A percentile compares a stretch with the other conserved stretches of the same genome.
These are phyloP conservation scores for Dreissena rostriformis DNA, from an alignment of 1,140 invertebrate species.

Conservation along the genomic window DNA sequence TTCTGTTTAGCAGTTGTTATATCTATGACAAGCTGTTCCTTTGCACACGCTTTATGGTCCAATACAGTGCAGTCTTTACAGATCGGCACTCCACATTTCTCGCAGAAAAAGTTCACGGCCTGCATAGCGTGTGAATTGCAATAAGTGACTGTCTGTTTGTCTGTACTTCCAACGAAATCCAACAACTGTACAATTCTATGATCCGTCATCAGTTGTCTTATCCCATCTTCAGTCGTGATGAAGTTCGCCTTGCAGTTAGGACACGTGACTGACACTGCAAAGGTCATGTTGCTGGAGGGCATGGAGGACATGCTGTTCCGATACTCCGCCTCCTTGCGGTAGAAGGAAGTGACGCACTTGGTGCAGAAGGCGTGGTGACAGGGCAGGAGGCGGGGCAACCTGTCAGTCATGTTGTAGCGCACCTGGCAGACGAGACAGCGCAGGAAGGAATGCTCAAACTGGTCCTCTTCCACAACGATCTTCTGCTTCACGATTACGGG, in stretches of 20 bases:
- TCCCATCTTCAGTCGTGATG: conserved; percentile 65
- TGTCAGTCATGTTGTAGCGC: conserved; percentile 46
- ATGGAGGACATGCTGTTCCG: conserved; percentile 59
- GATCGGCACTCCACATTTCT: conserved; percentile 69
- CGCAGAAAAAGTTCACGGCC: conserved; percentile 75
- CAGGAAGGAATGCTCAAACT: conserved; percentile 70
- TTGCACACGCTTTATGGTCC: conserved; percentile 68
- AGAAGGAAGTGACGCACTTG: conserved; percentile 82
- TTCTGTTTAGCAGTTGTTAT: conserved; percentile 66
- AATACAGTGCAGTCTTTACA: conserved; percentile 75
- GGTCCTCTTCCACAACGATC: conserved; percentile 70
- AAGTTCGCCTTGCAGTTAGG: conserved; percentile 65
- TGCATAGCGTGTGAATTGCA: conserved; percentile 71
- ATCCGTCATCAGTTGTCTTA: conserved; percentile 65
- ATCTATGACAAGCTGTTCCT: conserved; percentile 71
- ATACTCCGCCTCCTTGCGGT: conserved; percentile 59
- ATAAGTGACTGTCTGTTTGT: conserved; percentile 68
- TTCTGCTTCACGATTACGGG: conserved; percentile 11
- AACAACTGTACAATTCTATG: conserved; percentile 72
- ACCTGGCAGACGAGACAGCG: conserved; percentile 66
- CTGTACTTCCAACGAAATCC: conserved; percentile 71
- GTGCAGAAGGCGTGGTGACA: conserved; percentile 79
- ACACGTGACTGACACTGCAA: conserved; percentile 65
- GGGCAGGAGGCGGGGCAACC: conserved; percentile 69
- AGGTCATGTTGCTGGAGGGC: conserved; percentile 24